These are phyloP conservation scores for Euwallacea fornicatus DNA, from an alignment of 1,140 invertebrate species.

Conservation along the genomic window DNA sequence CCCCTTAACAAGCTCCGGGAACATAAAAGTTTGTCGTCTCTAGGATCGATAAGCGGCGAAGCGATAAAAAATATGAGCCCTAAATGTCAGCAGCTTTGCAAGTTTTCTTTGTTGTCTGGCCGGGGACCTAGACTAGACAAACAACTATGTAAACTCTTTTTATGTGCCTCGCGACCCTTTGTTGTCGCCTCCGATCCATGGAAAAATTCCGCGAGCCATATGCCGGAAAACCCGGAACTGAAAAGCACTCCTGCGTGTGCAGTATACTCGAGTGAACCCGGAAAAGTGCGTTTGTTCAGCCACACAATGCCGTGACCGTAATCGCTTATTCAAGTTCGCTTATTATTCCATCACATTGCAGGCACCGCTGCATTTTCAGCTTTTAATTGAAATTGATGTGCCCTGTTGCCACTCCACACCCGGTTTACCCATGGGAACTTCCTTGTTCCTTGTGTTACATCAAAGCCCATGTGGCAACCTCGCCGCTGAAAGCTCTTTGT, in stretches of 20 bases:
- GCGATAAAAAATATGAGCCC: conserved; percentile 28
- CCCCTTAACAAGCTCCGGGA: conserved; percentile 2
- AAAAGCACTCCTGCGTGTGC: no score
- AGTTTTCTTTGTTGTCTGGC: conserved; percentile 19
- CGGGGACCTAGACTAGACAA: conserved; percentile 13
- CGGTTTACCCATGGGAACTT: not conserved
- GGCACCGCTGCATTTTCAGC: conserved; percentile 17
- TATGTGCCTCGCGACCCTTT: not conserved
- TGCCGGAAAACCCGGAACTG: no score
- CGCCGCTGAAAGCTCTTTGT: not conserved
- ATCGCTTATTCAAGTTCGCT: conserved; percentile 20
- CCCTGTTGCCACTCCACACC: not conserved
- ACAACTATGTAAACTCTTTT: conserved; percentile 23
- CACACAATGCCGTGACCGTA: not conserved
- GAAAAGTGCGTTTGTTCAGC: conserved; percentile 28
- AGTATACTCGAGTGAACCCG: conserved; percentile 11
- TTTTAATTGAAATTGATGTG: conserved; percentile 23
- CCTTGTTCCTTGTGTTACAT: not conserved
- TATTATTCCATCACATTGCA: conserved; percentile 17
- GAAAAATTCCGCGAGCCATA: no score
- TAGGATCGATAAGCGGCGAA: conserved; percentile 22
- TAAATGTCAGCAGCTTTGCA: conserved; percentile 28
- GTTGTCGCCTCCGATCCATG: not conserved
- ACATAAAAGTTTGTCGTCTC: conserved; percentile 23
- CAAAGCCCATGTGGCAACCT: not conserved